Base-by-base conservation (phyloP, 2,797 vertebrate genomes). In the Todus mexicanus region DNA sequence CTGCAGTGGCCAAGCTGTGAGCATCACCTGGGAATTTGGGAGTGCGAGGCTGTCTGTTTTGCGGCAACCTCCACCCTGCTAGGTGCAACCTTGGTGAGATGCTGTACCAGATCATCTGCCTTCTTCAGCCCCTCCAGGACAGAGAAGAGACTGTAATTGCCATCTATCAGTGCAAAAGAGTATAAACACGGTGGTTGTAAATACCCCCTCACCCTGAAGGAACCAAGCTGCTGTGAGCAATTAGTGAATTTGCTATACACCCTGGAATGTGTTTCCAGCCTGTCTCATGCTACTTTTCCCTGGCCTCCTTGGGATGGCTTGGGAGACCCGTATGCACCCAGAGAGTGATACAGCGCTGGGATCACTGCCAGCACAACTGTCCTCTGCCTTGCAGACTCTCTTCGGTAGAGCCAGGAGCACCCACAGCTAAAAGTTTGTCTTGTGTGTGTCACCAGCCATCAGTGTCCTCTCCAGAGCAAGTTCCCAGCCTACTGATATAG, bases 291-390 rank as follows among this genome's bases (percentile, higher is more conserved):
- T 57, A 29, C 16, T 9, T 61, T 84, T 72, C 6, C 23, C 14
- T 29, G 11, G 4, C 4, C 22, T 82, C 16, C 40, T 57, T 6
- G 12, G 7, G 23, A 45, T 19, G 18, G 11, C 15, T 68, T 66
- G 23, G 57, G 43, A 75, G 70, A 42, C 31, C 18, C 5, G 15
- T 3, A 13, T 29, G 65, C 5, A 15, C 8, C 19, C 4, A 6
- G 11, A 35, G 20, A 38, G 10, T 38, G 27, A n/a, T 23, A 35
- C 21, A 87, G 26, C 23, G 4, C 4, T 0, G 3, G 31, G 7
- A 69, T 31, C 0, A 0, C 48, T 57, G 27, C 18, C 25, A n/a
- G 17, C 1, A 2, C 0, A 4, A 35, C 73, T 47, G 21, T 61
- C 29, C 40, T 48, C 59, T 69, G 21, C 18, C 35, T 54, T 54